A percentile compares a stretch with the other conserved stretches of the same genome.
Conservation (phyloP, 2,888 invertebrate genomes). For the Lasioglossum villosulum region DNA sequence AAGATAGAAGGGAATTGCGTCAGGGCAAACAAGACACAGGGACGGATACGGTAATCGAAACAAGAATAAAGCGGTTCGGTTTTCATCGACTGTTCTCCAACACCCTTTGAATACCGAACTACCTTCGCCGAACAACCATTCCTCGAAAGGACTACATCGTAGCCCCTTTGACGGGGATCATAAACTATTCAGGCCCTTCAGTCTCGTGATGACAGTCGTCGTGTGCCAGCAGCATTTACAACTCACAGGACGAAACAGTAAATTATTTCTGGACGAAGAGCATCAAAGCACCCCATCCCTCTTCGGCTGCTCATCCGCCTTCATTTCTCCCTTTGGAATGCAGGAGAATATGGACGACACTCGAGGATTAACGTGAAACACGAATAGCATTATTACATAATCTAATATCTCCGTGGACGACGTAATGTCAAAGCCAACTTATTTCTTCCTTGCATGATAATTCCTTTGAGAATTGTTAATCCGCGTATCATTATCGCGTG, state of each 20-base stretch:
- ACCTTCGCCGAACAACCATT: conserved; percentile 11
- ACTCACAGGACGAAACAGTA: conserved; percentile 66
- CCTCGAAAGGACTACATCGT: conserved; percentile 28
- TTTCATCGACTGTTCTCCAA: conserved; percentile 11
- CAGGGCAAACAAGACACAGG: not conserved
- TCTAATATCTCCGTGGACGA: not conserved
- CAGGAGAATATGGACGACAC: not conserved
- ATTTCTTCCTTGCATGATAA: not conserved
- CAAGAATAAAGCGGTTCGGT: conserved; percentile 16
- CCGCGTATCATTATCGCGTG: no score
- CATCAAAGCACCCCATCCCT: conserved; percentile 52
- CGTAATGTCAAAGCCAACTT: not conserved
- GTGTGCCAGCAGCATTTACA: conserved; percentile 57
- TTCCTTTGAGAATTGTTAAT: not conserved
- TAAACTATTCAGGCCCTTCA: conserved; percentile 55
- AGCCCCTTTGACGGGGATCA: conserved; percentile 47
- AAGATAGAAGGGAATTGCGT: not conserved
- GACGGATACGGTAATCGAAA: not conserved
- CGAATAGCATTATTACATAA: not conserved
- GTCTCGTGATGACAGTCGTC: conserved; percentile 40
- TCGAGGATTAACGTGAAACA: conserved; percentile 1
- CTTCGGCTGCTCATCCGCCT: conserved; percentile 38
- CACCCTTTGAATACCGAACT: conserved; percentile 26
- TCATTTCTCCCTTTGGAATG: conserved; percentile 11
- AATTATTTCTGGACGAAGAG: conserved; percentile 64